phyloP scores from a whole-genome alignment of 2,797 vertebrate genomes.

The Anas capensis region DNA sequence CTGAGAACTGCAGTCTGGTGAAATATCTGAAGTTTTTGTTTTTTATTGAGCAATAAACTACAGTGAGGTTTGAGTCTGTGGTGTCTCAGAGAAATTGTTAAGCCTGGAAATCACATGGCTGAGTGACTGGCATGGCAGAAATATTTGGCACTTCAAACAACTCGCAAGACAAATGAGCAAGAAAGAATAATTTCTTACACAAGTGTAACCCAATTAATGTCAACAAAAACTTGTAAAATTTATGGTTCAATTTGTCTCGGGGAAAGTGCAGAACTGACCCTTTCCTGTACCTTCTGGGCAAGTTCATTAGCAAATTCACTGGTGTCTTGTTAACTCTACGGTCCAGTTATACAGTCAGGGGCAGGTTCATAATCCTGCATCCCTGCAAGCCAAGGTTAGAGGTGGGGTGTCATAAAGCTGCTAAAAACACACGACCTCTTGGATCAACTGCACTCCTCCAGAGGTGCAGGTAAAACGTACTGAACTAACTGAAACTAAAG shows the following conservation, averaged over 20 bases:
- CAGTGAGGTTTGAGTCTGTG: conserved; percentile 52
- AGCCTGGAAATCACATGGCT: conserved; percentile 76
- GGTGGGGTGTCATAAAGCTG: conserved; percentile 6
- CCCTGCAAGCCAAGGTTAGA: neutral
- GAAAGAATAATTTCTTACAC: conserved; percentile 67
- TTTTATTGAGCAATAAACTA: conserved; percentile 79
- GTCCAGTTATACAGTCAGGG: neutral
- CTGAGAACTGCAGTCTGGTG: conserved; percentile 54
- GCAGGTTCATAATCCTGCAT: neutral
- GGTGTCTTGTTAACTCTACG: conserved; percentile 40
- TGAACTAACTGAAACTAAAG: neutral
- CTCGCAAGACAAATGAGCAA: conserved; percentile 57
- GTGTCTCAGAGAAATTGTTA: conserved; percentile 59
- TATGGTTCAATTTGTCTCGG: conserved; percentile 54
- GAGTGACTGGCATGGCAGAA: conserved; percentile 63
- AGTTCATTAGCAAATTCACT: conserved; percentile 62
- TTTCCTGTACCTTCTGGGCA: conserved; percentile 65
- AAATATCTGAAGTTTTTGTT: conserved; percentile 57
- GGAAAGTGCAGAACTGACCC: conserved; percentile 44
- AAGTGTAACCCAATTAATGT: conserved; percentile 71
- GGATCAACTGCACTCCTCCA: neutral
- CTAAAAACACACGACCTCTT: neutral
- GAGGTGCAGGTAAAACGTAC: neutral
- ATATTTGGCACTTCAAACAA: conserved; percentile 51
- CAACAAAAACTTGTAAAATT: conserved; percentile 66